Percentiles rank a stretch among this genome's conserved stretches.
phyloP scores from a whole-genome alignment of 2,888 invertebrate species.

The Euclidia mi region DNA sequence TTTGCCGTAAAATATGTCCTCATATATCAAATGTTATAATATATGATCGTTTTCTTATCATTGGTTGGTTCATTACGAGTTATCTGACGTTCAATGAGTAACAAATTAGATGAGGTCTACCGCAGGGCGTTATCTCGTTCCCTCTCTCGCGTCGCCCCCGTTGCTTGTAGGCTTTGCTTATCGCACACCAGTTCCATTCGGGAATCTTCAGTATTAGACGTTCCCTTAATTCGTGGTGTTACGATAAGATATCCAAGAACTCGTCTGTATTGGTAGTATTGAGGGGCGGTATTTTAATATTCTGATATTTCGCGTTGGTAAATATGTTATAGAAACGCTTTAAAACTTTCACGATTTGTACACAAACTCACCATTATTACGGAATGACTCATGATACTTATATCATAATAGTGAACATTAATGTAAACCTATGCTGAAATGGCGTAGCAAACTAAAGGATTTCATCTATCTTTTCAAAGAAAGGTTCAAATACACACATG shows the following conservation, averaged over 20 bases:
- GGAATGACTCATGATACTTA: no score
- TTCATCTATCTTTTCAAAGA: no score
- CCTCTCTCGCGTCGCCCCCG: conserved; percentile 61
- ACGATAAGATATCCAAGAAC: conserved; percentile 35
- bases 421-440: no score
- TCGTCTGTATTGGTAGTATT: conserved; percentile 10
- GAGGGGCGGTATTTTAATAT: background rate
- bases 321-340: no score
- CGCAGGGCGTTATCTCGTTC: conserved; percentile 69
- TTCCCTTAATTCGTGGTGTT: conserved; percentile 39
- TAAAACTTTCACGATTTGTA: no score
- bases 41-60: conserved; percentile 55
- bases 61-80: conserved; percentile 65
- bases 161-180: conserved; percentile 67
- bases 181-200: conserved; percentile 53
- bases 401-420: no score
- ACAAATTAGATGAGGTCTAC: conserved; percentile 80
- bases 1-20: conserved; percentile 19
- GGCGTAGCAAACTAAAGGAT: no score
- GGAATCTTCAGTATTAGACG: conserved; percentile 54
- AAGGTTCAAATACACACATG: no score
- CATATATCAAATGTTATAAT: conserved; percentile 31
- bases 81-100: conserved; percentile 80
- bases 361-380: no score
- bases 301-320: no score